Conservation (phyloP, 1,140 invertebrate species). For the Aphis gossypii region DNA sequence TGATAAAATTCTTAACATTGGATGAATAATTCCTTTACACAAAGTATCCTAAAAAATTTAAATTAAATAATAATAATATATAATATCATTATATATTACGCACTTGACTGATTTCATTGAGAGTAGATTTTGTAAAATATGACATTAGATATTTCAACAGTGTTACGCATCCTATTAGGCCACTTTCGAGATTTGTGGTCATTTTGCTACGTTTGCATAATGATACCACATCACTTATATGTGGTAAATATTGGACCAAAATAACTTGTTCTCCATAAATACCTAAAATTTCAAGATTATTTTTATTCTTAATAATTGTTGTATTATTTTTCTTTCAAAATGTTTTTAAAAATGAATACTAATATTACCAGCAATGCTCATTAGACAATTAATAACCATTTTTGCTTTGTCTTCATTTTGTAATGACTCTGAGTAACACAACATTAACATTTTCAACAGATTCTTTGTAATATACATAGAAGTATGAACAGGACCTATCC, state of each 20-base stretch:
- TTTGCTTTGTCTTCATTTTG: constrained; percentile 82
- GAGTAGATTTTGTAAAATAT: constrained; percentile 76
- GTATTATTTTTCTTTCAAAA: background rate
- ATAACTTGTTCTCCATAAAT: constrained; percentile 95
- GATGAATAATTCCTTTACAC: constrained; percentile 79
- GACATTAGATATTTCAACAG: constrained; percentile 82
- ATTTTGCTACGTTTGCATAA: constrained; percentile 76
- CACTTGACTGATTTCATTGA: constrained; percentile 56
- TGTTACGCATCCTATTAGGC: constrained; percentile 83
- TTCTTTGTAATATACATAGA: constrained; percentile 90
- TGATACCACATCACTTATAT: constrained; percentile 83
- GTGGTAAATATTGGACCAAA: constrained; percentile 91
- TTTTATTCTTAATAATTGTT: background rate
- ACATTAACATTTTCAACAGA: constrained; percentile 88
- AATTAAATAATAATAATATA: constrained; percentile 9
- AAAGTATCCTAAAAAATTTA: constrained; percentile 70
- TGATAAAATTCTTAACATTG: constrained; percentile 75
- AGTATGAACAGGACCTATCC: constrained; percentile 93
- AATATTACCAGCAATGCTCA: constrained; percentile 77
- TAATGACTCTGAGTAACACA: constrained; percentile 86
- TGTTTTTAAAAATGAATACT: background rate
- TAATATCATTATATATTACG: background rate
- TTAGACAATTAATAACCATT: constrained; percentile 87
- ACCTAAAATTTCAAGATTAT: constrained; percentile 66
- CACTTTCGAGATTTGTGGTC: constrained; percentile 85